phyloP scores from a whole-genome alignment of 2,113 vertebrate genomes.

The Condylura cristata region DNA sequence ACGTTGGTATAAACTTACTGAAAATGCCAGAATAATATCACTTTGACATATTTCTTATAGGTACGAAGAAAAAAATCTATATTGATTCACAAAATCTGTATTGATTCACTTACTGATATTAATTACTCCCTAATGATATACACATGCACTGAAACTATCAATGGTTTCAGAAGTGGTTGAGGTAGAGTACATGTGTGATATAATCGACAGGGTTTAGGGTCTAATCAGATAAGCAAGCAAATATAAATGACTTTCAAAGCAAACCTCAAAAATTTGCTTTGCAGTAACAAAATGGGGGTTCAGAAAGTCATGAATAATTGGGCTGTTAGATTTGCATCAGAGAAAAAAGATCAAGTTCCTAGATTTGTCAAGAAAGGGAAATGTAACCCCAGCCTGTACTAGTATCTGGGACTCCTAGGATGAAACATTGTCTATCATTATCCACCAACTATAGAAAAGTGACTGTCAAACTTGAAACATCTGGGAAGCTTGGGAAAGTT shows the following conservation, averaged over 20 bases:
- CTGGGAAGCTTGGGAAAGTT: background rate
- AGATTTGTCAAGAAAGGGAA: background rate
- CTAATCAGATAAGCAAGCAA: background rate
- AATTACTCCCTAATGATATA: background rate
- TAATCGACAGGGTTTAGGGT: background rate
- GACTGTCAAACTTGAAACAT: background rate
- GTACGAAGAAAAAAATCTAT: background rate
- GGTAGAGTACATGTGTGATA: background rate
- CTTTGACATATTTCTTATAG: background rate
- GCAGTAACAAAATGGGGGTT: background rate
- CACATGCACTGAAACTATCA: background rate
- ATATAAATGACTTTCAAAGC: slow-evolving; percentile 51
- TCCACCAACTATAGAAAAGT: background rate
- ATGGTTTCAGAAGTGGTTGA: background rate
- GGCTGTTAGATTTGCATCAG: background rate
- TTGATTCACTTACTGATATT: background rate
- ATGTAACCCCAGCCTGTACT: background rate
- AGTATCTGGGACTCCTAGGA: background rate
- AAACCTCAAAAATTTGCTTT: background rate
- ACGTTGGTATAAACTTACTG: background rate
- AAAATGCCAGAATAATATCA: background rate
- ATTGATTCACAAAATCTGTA: background rate
- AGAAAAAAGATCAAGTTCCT: background rate
- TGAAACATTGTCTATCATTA: background rate
- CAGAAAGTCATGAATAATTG: background rate